Conservation (phyloP, 2,797 vertebrate species). For the Oreochromis grahami region DNA sequence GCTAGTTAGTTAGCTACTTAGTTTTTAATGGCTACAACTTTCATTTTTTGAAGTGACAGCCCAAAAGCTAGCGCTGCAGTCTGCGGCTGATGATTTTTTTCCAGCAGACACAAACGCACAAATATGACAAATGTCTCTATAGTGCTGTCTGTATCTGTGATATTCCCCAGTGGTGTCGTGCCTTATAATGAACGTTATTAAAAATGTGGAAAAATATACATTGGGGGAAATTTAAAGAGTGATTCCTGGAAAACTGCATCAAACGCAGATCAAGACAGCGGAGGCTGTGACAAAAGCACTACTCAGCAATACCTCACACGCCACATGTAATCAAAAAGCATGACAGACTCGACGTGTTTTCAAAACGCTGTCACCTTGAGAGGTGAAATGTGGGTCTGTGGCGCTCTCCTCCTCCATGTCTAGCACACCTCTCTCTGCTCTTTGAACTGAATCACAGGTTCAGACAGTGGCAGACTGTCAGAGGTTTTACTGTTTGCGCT, state of each 20-base stretch:
- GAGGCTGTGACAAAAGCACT: neutral
- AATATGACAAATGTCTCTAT: neutral
- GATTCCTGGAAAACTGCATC: neutral
- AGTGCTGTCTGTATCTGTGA: neutral
- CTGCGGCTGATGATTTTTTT: neutral
- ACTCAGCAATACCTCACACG: neutral
- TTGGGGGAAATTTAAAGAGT: neutral
- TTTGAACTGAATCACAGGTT: neutral
- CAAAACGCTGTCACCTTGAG: conserved; percentile 16
- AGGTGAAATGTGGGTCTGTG: neutral
- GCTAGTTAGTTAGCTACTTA: too few species aligned
- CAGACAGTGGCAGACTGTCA: neutral
- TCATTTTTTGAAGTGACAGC: neutral
- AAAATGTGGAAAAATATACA: neutral
- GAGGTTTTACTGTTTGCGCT: neutral
- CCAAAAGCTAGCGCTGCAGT: neutral
- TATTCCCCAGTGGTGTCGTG: neutral
- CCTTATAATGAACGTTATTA: neutral
- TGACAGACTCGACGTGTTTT: neutral
- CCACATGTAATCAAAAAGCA: neutral
- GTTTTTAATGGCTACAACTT: neutral
- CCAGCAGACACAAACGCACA: neutral
- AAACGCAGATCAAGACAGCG: neutral
- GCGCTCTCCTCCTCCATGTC: neutral
- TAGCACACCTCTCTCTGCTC: neutral